Evolutionary conservation across 2,888 invertebrate species (phyloP), one percentile per base, ranked within the genome.

Genomic region (Andrena bicolor): DNA sequence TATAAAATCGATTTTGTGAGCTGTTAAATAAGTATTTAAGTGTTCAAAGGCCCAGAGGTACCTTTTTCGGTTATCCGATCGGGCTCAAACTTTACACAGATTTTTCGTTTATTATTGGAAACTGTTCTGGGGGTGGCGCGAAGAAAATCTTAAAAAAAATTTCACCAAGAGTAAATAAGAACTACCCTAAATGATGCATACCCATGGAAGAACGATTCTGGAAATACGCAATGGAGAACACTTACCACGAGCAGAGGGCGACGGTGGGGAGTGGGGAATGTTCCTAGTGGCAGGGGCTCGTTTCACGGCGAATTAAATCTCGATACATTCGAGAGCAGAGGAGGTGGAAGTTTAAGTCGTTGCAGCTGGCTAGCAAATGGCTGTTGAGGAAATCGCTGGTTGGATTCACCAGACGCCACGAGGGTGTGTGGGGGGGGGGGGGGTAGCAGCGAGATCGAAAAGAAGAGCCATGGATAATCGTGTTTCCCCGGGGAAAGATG

Each of bases 231-330:
- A 56, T 10, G 23, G 26, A 20, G 23, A 56, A 10, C 53, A 7
- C 26, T 20, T 56, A 1, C 23, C 23, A 41, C 10, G 53, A 4
- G 26, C 61, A 16, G 28, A 58, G 26, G 58, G 69, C 35, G 87
- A 23, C 13, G 23, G 23, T 30, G 28, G 4, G n/a, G 20, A 41
- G 60, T 41, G 41, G 30, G n/a, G n/a, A 41, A 41, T 4, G 13
- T n/a, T 8, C 7, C 20, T 10, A 20, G 56, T 10, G 13, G 20
- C 60, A 13, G 60, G 28, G 48, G 28, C 91, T 93, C 92, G 92
- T 94, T 94, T 94, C 92, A 93, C 91, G 93, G 93, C 90, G 93
- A 93, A 94, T 94, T 94, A 92, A 92, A 90, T 92, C 85, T 84
- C 90, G 91, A 92, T 91, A 89, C 80, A 61, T 58, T 51, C 61